Evolutionary conservation across 2,113 vertebrate species (phyloP).

Genomic region (Amazona vittata): DNA sequence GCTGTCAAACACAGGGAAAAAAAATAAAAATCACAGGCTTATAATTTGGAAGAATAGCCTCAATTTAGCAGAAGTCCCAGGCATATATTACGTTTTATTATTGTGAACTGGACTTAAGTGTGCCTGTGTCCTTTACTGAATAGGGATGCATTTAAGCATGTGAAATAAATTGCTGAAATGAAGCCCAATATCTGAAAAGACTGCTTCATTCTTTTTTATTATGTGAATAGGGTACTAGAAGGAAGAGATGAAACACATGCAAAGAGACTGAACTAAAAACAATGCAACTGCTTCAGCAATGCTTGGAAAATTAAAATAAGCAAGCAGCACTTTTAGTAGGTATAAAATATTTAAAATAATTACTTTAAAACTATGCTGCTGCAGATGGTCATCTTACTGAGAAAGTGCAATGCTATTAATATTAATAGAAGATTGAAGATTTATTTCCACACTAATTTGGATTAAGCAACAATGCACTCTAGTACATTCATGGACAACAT

Average conservation of each 20-base stretch:
- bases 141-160: neutral
- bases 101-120: neutral
- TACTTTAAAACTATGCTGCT: neutral
- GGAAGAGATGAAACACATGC: neutral
- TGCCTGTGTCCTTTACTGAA: neutral
- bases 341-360: neutral
- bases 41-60: neutral
- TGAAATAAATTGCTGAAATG: neutral
- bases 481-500: neutral
- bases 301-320: neutral
- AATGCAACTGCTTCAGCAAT: neutral
- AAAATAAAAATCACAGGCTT: neutral
- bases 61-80: neutral
- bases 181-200: neutral
- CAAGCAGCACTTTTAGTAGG: neutral
- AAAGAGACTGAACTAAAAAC: neutral
- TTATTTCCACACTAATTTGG: neutral
- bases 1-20: neutral
- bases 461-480: neutral
- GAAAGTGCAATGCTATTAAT: neutral
- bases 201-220: neutral
- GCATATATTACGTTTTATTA: neutral
- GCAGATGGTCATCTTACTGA: neutral
- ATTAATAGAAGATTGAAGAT: neutral
- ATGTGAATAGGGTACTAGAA: neutral